Conservation (phyloP, 2,888 invertebrate species). For the Boloria euphrosyne region DNA sequence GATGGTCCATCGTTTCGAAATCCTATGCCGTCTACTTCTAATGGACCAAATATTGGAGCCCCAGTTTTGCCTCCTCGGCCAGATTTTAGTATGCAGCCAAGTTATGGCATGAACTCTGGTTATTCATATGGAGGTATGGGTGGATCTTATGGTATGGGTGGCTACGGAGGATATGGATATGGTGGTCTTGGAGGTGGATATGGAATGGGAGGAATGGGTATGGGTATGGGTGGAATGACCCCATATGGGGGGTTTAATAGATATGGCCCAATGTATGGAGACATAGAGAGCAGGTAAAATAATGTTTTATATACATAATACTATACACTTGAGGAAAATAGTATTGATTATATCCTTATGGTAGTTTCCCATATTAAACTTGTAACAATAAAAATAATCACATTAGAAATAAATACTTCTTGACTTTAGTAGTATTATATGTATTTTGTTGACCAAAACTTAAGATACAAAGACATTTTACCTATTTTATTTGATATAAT, state of each 20-base stretch:
- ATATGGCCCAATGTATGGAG: conserved; percentile 76
- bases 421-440: no score
- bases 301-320: conserved; percentile 36
- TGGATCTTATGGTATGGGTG: conserved; percentile 39
- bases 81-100: conserved; percentile 54
- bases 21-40: conserved; percentile 57
- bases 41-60: conserved; percentile 41
- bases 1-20: conserved; percentile 56
- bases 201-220: conserved; percentile 46
- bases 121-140: conserved; percentile 49
- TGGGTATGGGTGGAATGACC: conserved; percentile 46
- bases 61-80: conserved; percentile 67
- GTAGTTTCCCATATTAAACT: not conserved
- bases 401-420: no score
- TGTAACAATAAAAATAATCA: no score
- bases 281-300: conserved; percentile 84
- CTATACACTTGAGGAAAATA: conserved; percentile 28
- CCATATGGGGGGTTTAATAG: conserved; percentile 72
- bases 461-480: no score
- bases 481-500: no score
- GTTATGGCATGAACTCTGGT: conserved; percentile 56
- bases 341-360: not conserved
- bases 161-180: conserved; percentile 44
- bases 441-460: no score
- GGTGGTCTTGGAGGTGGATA: conserved; percentile 51